Evolutionary conservation across 2,888 invertebrate species (phyloP), one percentile per base, ranked within the genome.

Genomic region (Pegoplata infirma): DNA sequence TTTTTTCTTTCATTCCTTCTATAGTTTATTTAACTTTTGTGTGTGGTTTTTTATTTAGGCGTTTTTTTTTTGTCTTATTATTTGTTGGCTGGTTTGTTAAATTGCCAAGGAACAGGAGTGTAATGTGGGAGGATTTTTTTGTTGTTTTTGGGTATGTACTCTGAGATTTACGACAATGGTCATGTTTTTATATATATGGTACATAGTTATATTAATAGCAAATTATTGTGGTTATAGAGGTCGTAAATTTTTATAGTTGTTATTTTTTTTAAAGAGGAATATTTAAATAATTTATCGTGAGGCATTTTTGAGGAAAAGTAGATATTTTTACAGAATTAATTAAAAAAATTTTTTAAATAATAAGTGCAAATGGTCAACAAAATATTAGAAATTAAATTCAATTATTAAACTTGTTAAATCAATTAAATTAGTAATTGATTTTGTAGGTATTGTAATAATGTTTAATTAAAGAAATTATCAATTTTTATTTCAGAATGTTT

Each of bases 111-210:
- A 32, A 23, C 3, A 3, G 6, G 3, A 5, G 3, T 23, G 23
- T 5, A 23, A 23, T 23, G 23, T 23, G 23, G 6, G 6, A 23
- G 6, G 4, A 23, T 23, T 23, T 23, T n/a, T n/a, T n/a, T n/a
- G n/a, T n/a, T 28, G 32, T 55, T 25, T 16, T 14, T 12, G 4
- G 4, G 55, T 56, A 32, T 36, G 16, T 53, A 56, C 12, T 14
- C 56, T 10, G 36, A 40, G 56, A 56, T 56, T 56, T 40, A 56
- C 56, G 56, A 17, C 36, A 17, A 16, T 28, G 28, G 25, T 55
- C 36, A 36, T 32, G 56, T 17, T 56, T 56, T 56, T 56, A 36
- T 36, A 36, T 10, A 7, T n/a, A n/a, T n/a, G n/a, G n/a, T n/a
- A n/a, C n/a, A 19, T 10, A 16, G 17, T 17, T 36, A 32, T 8